Percentiles rank a stretch among this genome's conserved stretches.
Evolutionary conservation across 2,888 invertebrate species (phyloP).

Genomic region (Homarus gammarus): DNA sequence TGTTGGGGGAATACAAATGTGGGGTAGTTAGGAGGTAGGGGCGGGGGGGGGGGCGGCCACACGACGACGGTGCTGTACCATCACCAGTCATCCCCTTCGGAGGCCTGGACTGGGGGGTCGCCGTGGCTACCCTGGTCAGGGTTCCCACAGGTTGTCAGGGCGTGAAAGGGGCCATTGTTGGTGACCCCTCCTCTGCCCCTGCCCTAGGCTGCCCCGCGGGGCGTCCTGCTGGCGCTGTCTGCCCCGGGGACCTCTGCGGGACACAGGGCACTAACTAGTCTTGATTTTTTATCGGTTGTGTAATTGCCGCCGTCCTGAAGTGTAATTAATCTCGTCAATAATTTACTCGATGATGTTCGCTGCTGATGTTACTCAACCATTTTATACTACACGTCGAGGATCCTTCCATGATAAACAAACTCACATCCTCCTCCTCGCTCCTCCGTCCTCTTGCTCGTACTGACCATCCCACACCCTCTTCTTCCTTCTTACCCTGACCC

Average conservation of each 20-base stretch:
- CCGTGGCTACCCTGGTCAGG: conserved; percentile 27
- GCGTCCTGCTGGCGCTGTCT: conserved; percentile 25
- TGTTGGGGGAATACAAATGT: not conserved
- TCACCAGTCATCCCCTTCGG: not conserved
- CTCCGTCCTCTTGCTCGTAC: not conserved
- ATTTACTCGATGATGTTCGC: not conserved
- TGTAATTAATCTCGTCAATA: not conserved
- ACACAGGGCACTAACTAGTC: not conserved
- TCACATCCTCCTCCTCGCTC: not conserved
- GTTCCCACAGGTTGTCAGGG: conserved; percentile 64
- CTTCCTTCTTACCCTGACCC: not conserved
- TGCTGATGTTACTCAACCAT: not conserved
- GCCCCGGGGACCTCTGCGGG: conserved; percentile 29
- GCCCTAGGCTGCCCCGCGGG: conserved; percentile 38
- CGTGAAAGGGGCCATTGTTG: conserved; percentile 58
- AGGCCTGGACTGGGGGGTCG: conserved; percentile 2
- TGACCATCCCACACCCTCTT: not conserved
- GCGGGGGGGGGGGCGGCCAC: not conserved
- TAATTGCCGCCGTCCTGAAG: not conserved
- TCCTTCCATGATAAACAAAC: no score
- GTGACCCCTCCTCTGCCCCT: conserved; percentile 33
- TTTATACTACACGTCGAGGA: no score
- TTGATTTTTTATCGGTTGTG: not conserved
- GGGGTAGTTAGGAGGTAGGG: not conserved
- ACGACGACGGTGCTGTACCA: not conserved